Evolutionary conservation across 1,140 invertebrate species (phyloP).

Genomic region (Aphaenogaster floridana): DNA sequence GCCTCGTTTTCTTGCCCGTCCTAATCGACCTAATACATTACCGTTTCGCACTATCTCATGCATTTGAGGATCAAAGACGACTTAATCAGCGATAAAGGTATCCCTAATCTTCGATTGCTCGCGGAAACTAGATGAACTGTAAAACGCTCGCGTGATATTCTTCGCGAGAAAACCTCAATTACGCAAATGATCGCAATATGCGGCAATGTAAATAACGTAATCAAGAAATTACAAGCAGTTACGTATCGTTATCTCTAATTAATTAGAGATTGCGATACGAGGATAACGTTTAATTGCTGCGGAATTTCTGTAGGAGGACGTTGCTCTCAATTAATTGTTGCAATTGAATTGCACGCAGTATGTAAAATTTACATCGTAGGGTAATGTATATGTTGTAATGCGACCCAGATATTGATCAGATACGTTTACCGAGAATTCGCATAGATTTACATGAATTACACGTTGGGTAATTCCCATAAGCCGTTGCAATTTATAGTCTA

Average conservation of each 20-base stretch:
- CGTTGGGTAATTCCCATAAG: conserved; percentile 4
- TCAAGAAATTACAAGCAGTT: conserved; percentile 21
- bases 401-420: neutral
- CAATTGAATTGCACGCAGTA: neutral
- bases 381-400: neutral
- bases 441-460: conserved; percentile 48
- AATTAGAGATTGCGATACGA: neutral
- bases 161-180: neutral
- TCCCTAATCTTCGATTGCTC: conserved; percentile 1
- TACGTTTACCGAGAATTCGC: conserved; percentile 8
- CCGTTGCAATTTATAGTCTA: conserved; percentile 21
- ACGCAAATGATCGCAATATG: no score
- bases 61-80: neutral
- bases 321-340: conserved; percentile 22
- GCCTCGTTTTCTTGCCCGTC: neutral
- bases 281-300: conserved; percentile 4
- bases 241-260: neutral
- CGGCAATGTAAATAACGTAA: neutral
- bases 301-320: neutral
- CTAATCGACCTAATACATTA: neutral
- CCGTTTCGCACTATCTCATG: neutral
- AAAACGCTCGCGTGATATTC: neutral
- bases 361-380: conserved; percentile 8
- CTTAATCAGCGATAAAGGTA: neutral
- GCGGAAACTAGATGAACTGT: neutral